Evolutionary conservation across 2,888 invertebrate species (phyloP).

Genomic region (Euplagia quadripunctaria): DNA sequence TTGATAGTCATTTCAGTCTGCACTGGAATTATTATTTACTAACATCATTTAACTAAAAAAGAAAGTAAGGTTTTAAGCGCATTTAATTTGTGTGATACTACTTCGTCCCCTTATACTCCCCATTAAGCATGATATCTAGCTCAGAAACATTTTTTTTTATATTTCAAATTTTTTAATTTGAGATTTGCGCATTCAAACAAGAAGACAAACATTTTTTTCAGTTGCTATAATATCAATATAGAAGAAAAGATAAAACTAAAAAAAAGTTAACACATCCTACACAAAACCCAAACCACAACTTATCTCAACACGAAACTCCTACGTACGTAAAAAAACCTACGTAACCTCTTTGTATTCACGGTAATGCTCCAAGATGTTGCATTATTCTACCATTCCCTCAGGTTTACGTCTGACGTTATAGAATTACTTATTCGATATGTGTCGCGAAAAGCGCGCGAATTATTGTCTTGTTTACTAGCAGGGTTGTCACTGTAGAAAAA

Average conservation of each 20-base stretch:
- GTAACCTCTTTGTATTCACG: constrained; percentile 40
- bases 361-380: constrained; percentile 44
- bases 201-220: too few relatives aligned
- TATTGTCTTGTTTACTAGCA: constrained; percentile 52
- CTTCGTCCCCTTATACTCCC: too few relatives aligned
- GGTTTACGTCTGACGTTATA: constrained; percentile 47
- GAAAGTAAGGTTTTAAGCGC: too few relatives aligned
- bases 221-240: not conserved
- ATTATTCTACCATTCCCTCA: constrained; percentile 48
- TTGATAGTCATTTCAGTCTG: too few relatives aligned
- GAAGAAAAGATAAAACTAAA: not conserved
- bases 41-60: too few relatives aligned
- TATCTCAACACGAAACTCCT: constrained; percentile 16
- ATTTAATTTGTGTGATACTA: too few relatives aligned
- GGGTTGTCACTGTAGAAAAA: constrained; percentile 31
- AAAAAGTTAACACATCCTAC: not conserved
- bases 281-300: constrained; percentile 4
- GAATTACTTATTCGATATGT: constrained; percentile 56
- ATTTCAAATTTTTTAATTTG: too few relatives aligned
- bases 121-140: too few relatives aligned
- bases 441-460: constrained; percentile 45
- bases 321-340: constrained; percentile 27
- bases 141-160: too few relatives aligned
- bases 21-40: too few relatives aligned
- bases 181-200: too few relatives aligned